Conservation (phyloP, 2,113 vertebrate species). For the Microcebus tavaratra region DNA sequence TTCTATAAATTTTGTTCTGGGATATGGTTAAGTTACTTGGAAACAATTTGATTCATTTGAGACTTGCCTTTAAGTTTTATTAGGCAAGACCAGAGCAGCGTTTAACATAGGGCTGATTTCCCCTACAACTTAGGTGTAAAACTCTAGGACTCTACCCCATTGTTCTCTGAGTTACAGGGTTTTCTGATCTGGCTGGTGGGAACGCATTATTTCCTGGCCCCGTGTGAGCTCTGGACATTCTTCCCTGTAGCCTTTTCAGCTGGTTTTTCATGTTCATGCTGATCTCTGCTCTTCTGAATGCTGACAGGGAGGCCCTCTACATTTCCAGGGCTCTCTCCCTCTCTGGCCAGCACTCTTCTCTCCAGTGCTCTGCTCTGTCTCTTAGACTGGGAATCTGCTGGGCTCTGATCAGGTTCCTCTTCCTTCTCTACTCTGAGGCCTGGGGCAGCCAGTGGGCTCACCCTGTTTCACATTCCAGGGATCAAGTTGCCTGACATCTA, state of each 20-base stretch:
- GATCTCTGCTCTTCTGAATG: not conserved
- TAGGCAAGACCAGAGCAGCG: not conserved
- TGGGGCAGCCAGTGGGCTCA: not conserved
- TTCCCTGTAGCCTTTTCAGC: not conserved
- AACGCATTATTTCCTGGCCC: not conserved
- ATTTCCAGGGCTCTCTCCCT: not conserved
- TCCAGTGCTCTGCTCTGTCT: not conserved
- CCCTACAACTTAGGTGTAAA: not conserved
- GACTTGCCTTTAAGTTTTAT: not conserved
- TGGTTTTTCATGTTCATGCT: not conserved
- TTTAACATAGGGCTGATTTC: not conserved
- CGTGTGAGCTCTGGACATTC: not conserved
- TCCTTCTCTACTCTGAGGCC: not conserved
- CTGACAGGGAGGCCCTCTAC: not conserved
- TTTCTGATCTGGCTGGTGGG: not conserved
- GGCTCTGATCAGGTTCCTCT: not conserved
- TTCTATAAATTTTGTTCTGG: not conserved
- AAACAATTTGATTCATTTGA: not conserved
- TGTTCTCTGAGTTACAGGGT: not conserved
- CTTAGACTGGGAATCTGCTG: not conserved
- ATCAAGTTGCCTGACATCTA: rapidly evolving
- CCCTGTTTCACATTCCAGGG: not conserved
- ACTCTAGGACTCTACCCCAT: not conserved
- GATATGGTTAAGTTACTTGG: not conserved
- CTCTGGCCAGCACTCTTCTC: not conserved